Evolutionary conservation across 1,140 invertebrate species (phyloP).

Genomic region (Colletes gigas): DNA sequence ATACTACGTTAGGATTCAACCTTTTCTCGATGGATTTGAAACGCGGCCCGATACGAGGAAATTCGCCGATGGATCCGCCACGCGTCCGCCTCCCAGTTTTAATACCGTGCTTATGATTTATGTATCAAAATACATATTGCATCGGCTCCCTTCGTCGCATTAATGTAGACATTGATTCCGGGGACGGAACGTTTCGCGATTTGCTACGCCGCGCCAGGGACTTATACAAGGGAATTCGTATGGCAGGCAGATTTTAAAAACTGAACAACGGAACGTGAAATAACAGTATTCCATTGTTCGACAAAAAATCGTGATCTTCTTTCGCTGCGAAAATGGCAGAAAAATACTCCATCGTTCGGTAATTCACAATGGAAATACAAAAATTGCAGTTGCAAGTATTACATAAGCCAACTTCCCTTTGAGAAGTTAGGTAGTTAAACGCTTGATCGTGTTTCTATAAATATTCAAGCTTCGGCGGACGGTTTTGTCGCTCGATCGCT

Average conservation of each 20-base stretch:
- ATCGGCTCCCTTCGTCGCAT: constrained; percentile 42
- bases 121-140: constrained; percentile 65
- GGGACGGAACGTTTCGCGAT: constrained; percentile 28
- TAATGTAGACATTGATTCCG: constrained; percentile 48
- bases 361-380: too few species aligned
- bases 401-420: too few species aligned
- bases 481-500: too few species aligned
- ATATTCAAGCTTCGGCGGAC: too few species aligned
- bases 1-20: constrained; percentile 55
- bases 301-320: not conserved
- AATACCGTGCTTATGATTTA: constrained; percentile 67
- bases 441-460: too few species aligned
- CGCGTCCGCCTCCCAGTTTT: constrained; percentile 49
- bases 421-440: too few species aligned
- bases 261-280: not conserved
- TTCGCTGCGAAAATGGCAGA: too few species aligned
- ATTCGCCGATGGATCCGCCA: constrained; percentile 14
- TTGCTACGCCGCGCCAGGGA: not conserved
- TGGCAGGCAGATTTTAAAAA: constrained; percentile 1
- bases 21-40: constrained; percentile 40
- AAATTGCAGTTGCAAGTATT: too few species aligned
- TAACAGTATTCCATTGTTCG: not conserved
- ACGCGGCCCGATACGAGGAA: constrained; percentile 24
- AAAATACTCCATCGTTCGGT: too few species aligned
- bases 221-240: constrained; percentile 30